phyloP scores from a whole-genome alignment of 2,888 invertebrate species.

The Pammene aurita region DNA sequence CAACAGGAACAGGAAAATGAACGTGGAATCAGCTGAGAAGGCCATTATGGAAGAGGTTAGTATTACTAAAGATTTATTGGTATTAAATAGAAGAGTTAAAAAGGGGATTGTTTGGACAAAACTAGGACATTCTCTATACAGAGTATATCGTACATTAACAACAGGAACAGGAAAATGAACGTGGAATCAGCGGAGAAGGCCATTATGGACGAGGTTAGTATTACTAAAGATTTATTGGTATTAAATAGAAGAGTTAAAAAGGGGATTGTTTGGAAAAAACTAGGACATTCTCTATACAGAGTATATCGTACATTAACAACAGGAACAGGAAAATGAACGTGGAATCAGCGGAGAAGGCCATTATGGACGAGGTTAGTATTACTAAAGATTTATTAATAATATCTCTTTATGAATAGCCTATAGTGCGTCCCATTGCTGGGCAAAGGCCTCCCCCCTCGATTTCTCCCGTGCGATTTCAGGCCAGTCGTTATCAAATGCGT shows the following conservation, averaged over 20 bases:
- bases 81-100: constrained; percentile 95
- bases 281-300: constrained; percentile 94
- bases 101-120: constrained; percentile 94
- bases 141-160: constrained; percentile 98
- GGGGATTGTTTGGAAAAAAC: constrained; percentile 95
- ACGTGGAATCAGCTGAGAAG: constrained; percentile 96
- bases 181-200: constrained; percentile 97
- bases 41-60: constrained; percentile 92
- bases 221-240: too few relatives aligned
- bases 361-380: constrained; percentile 93
- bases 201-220: constrained; percentile 89
- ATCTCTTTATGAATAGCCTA: too few relatives aligned
- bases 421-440: too few relatives aligned
- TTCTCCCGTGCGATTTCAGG: too few relatives aligned
- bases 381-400: too few relatives aligned
- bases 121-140: constrained; percentile 95
- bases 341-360: constrained; percentile 96
- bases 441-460: too few relatives aligned
- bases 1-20: constrained; percentile 95
- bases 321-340: constrained; percentile 96
- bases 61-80: too few relatives aligned
- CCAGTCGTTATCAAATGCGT: too few relatives aligned
- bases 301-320: constrained; percentile 98
- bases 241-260: constrained; percentile 94
- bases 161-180: constrained; percentile 95